Evolutionary conservation across 2,888 invertebrate species (phyloP).

Genomic region (Calliphora vomitoria): DNA sequence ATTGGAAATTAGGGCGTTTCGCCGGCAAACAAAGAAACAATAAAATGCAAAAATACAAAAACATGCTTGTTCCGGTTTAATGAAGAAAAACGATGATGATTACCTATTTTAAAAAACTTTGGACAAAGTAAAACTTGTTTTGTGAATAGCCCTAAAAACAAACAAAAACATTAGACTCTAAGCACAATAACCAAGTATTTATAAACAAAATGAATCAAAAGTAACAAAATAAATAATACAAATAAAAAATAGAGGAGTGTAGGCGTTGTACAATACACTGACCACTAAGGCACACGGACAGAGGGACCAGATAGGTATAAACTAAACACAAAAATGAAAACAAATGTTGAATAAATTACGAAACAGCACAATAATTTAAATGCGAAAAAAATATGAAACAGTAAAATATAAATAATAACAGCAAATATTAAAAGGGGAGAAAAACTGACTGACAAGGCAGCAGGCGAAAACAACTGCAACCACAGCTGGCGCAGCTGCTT

Average conservation of each 20-base stretch:
- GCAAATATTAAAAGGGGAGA: not conserved
- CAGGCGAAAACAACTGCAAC: constrained; percentile 27
- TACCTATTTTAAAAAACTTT: not conserved
- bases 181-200: constrained; percentile 28
- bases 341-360: constrained; percentile 50
- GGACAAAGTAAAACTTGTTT: not conserved
- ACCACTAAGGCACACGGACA: not conserved
- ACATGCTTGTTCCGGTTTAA: constrained; percentile 37
- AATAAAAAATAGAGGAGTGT: constrained; percentile 33
- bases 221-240: not conserved
- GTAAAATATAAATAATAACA: not conserved
- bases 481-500: constrained; percentile 46
- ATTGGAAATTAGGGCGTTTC: constrained; percentile 72
- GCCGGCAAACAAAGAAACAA: constrained; percentile 74
- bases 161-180: constrained; percentile 8
- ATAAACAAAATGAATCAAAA: constrained; percentile 45
- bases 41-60: constrained; percentile 20
- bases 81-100: not conserved
- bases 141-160: constrained; percentile 21
- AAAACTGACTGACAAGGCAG: constrained; percentile 1
- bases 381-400: constrained; percentile 31
- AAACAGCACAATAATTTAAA: constrained; percentile 48
- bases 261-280: constrained; percentile 53
- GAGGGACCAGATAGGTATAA: not conserved
- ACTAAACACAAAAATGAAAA: constrained; percentile 13